Percentiles rank a stretch among this genome's conserved stretches.
phyloP scores from a whole-genome alignment of 64 coral and sea anemone genomes.

The Pocillopora damicornis region DNA sequence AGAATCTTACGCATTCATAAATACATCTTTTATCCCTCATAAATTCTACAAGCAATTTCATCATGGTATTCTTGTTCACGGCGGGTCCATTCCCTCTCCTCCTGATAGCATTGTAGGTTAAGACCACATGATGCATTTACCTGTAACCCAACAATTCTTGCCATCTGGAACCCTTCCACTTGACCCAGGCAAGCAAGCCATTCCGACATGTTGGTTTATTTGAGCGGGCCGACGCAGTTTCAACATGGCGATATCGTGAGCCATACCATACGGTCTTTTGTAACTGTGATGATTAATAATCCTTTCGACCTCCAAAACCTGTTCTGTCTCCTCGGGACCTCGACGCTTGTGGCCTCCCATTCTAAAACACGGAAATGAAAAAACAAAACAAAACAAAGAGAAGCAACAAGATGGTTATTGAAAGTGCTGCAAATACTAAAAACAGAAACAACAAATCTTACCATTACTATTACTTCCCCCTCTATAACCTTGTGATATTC shows the following conservation, averaged over 20 bases:
- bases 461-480: too few species aligned
- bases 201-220: constrained; percentile 39
- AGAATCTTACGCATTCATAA: neutral
- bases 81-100: too few species aligned
- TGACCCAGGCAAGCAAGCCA: constrained; percentile 44
- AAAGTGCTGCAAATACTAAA: too few species aligned
- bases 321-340: constrained; percentile 18
- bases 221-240: constrained; percentile 42
- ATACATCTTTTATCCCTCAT: too few species aligned
- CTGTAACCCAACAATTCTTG: constrained; percentile 52
- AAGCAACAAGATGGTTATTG: too few species aligned
- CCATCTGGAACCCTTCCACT: constrained; percentile 42
- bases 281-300: constrained; percentile 49
- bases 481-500: too few species aligned
- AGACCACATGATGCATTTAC: neutral
- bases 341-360: constrained; percentile 40
- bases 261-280: constrained; percentile 33
- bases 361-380: neutral
- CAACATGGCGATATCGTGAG: constrained; percentile 58
- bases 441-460: too few species aligned
- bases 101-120: too few species aligned
- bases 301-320: constrained; percentile 40
- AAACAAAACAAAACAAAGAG: neutral
- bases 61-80: too few species aligned
- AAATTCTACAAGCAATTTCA: too few species aligned